Conservation (phyloP, 2,113 vertebrate genomes). For the Dolichotis patagonum region DNA sequence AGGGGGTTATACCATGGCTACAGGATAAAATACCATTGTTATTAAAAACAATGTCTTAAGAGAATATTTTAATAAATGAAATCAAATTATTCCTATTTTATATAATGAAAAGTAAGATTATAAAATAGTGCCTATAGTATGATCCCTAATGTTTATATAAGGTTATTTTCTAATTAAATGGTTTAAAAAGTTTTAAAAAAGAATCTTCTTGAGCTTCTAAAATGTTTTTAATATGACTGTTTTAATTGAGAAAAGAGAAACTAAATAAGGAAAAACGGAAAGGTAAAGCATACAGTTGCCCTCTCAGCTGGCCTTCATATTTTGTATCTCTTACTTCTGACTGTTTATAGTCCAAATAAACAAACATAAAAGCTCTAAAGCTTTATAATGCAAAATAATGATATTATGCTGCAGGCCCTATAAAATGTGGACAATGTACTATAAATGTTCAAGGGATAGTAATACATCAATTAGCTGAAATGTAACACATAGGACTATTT, state of each 20-base stretch:
- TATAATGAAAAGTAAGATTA: constrained; percentile 22
- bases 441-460: background rate
- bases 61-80: constrained; percentile 24
- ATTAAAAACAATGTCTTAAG: background rate
- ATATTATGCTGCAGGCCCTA: background rate
- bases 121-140: background rate
- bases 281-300: background rate
- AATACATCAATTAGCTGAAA: background rate
- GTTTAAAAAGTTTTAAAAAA: background rate
- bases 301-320: background rate
- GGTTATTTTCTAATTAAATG: constrained; percentile 2
- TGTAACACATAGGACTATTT: background rate
- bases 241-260: background rate
- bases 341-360: background rate
- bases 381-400: background rate
- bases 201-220: background rate
- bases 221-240: constrained; percentile 1
- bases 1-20: background rate
- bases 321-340: background rate
- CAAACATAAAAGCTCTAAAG: background rate
- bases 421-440: background rate
- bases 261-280: background rate
- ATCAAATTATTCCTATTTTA: background rate
- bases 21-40: background rate
- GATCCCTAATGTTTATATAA: background rate